Base-by-base conservation (phyloP, 2,113 vertebrate species). In the Pomatostomus ruficeps region DNA sequence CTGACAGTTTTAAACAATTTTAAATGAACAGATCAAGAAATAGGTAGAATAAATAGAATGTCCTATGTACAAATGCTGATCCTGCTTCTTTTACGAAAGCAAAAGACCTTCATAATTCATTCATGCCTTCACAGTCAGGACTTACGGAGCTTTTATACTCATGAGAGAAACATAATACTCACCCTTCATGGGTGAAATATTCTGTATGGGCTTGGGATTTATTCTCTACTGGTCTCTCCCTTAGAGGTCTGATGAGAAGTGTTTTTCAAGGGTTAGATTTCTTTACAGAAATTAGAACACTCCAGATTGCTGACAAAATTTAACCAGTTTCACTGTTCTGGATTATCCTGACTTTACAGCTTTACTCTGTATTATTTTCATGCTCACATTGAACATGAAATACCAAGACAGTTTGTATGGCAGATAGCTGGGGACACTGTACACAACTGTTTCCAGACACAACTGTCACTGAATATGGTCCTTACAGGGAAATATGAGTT, bases 181-280 rank as follows among this genome's bases (percentile, higher is more conserved):
- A 95, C 80, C 85, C 85, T 96, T 97, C 95, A 96, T 87, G 85
- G 91, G 66, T 97, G 93, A 97, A 96, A 95, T 94, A 93, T 89
- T 85, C 66, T 95, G 6, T 70, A 75, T 45, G 71, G 85, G 86
- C 62, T 73, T 90, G 19, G 59, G 57, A 93, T 96, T 91, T 93
- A 67, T 95, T 89, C 62, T 94, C 70, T 72, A 67, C 75, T 87
- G 70, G 19, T 72, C 11, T 83, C 22, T 89, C 42, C 95, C 55
- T 71, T 83, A 83, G 88, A 93, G 13, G 9, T 57, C 46, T 77
- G 51, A 72, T 6, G 6, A 85, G 48, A 90, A 84, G 40, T 48
- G 55, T 78, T 87, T 36, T 85, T 85, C 43, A 65, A 67, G 48
- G 29, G 52, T 76, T 82, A 76, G 33, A 86, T 80, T 93, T 58